A percentile compares a stretch with the other conserved stretches of the same genome.
These are phyloP conservation scores for Oreochromis mossambicus DNA, from an alignment of 2,797 vertebrate species.

Conservation along the genomic window DNA sequence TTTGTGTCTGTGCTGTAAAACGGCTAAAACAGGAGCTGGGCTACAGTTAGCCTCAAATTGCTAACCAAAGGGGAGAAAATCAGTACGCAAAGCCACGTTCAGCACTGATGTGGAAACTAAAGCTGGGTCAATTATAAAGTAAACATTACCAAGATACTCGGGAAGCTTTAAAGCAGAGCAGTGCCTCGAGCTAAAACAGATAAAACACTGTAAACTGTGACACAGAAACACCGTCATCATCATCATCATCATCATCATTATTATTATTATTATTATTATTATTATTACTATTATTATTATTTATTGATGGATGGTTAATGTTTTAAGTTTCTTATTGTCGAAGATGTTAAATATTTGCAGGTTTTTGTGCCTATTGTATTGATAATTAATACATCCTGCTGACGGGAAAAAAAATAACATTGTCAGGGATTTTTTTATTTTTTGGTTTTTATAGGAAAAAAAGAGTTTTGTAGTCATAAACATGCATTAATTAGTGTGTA, in stretches of 20 bases:
- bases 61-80: background rate
- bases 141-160: background rate
- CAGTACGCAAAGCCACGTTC: background rate
- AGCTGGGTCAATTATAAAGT: background rate
- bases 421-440: background rate
- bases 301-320: background rate
- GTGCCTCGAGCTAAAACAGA: background rate
- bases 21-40: background rate
- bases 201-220: background rate
- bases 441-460: fast-evolving
- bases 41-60: background rate
- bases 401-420: too few relatives aligned
- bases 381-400: background rate
- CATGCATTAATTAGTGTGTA: background rate
- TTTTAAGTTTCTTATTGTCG: background rate
- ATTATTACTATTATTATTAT: background rate
- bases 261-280: background rate
- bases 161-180: background rate
- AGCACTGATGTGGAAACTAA: background rate
- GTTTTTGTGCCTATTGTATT: background rate
- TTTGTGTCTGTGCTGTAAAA: background rate
- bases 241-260: too few relatives aligned
- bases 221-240: background rate
- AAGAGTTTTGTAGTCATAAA: background rate
- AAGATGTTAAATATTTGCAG: background rate